Evolutionary conservation across 2,888 invertebrate species (phyloP).

Genomic region (Schizotus pectinicornis): DNA sequence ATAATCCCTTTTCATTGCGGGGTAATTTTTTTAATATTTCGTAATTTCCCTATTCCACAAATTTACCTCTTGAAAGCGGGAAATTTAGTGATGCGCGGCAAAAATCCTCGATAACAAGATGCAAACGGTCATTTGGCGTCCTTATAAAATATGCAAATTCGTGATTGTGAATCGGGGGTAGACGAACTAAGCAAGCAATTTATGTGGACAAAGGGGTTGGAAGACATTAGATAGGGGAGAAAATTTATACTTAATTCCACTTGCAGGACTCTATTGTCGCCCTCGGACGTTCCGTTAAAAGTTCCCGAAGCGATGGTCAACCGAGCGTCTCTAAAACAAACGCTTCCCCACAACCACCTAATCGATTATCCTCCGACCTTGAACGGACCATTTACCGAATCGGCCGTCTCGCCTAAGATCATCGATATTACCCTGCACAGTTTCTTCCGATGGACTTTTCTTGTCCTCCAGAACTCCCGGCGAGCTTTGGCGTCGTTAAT

Average conservation of each 20-base stretch:
- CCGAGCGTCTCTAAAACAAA: conserved; percentile 15
- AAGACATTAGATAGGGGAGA: conserved; percentile 52
- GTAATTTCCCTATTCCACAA: not conserved
- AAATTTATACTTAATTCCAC: conserved; percentile 53
- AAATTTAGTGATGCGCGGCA: not conserved
- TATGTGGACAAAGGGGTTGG: conserved; percentile 53
- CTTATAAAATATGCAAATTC: conserved; percentile 47
- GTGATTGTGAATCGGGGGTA: conserved; percentile 46
- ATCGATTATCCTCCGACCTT: conserved; percentile 21
- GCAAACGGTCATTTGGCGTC: conserved; percentile 27
- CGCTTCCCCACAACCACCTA: conserved; percentile 10
- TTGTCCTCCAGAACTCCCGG: conserved; percentile 14
- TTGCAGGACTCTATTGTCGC: conserved; percentile 42
- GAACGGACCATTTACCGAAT: conserved; percentile 15
- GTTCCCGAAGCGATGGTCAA: conserved; percentile 2
- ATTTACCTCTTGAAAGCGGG: not conserved
- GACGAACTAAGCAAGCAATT: conserved; percentile 53
- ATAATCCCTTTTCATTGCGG: too few species aligned
- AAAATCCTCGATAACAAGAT: conserved; percentile 3
- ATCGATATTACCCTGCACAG: conserved; percentile 17
- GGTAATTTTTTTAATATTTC: too few species aligned
- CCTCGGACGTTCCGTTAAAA: conserved; percentile 40
- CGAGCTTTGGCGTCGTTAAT: not conserved
- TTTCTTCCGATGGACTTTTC: conserved; percentile 28
- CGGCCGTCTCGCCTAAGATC: conserved; percentile 10